Conservation (phyloP, 1,140 invertebrate genomes). For the Penaeus japonicus region DNA sequence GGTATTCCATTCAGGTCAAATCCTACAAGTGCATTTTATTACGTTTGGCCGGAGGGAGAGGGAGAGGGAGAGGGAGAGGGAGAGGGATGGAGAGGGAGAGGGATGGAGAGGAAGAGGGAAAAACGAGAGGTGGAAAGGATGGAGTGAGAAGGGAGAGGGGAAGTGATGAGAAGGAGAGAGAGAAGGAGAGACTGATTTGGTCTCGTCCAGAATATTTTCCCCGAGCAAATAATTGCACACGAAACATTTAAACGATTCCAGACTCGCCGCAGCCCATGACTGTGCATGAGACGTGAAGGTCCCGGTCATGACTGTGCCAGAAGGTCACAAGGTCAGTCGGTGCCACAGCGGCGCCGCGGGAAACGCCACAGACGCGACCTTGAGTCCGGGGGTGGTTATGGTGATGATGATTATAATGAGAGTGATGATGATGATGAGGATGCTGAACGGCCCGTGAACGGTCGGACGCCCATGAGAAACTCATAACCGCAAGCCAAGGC, state of each 20-base stretch:
- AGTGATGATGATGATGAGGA: background rate
- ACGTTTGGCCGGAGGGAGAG: too few relatives aligned
- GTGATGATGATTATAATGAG: background rate
- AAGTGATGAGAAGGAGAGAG: background rate
- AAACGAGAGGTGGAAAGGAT: background rate
- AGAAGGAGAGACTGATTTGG: background rate
- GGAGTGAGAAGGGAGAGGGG: background rate
- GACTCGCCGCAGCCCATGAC: too few relatives aligned
- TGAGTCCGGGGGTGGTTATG: background rate
- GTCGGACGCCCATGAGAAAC: too few relatives aligned
- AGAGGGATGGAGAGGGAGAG: background rate
- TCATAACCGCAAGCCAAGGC: too few relatives aligned
- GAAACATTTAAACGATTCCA: too few relatives aligned
- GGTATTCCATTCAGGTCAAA: too few relatives aligned
- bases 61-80: background rate
- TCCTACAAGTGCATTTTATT: too few relatives aligned
- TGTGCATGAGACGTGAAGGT: too few relatives aligned
- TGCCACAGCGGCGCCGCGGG: background rate
- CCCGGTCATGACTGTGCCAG: too few relatives aligned
- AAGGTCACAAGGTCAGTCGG: too few relatives aligned
- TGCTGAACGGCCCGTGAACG: background rate
- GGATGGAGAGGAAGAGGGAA: background rate
- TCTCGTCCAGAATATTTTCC: too few relatives aligned
- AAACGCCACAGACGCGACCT: background rate
- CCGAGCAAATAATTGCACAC: too few relatives aligned